Evolutionary conservation across 2,797 vertebrate genomes (phyloP).

Genomic region (Cryptoprocta ferox): DNA sequence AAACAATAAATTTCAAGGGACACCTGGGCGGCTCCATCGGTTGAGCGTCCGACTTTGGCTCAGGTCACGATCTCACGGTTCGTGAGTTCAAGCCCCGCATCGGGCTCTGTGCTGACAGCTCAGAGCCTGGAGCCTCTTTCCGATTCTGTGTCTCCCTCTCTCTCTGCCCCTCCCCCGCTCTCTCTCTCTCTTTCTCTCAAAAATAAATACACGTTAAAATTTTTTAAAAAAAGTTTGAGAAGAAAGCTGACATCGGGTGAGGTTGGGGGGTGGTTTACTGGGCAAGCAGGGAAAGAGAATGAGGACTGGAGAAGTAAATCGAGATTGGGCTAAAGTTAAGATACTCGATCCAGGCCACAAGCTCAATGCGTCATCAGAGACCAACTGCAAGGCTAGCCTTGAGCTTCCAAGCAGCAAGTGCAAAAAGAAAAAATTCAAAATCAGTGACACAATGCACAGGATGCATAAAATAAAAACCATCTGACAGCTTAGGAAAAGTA

Average conservation of each 20-base stretch:
- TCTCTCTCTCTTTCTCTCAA: too few species aligned
- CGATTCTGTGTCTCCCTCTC: too few species aligned
- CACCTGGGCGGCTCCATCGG: too few species aligned
- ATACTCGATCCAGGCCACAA: neutral
- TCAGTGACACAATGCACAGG: neutral
- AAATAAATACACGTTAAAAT: too few species aligned
- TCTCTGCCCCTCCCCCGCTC: too few species aligned
- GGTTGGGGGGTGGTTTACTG: neutral
- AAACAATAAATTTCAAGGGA: neutral
- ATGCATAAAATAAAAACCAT: neutral
- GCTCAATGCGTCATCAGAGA: neutral
- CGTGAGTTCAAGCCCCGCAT: too few species aligned
- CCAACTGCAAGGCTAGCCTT: neutral
- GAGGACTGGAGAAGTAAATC: neutral
- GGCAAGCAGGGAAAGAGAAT: neutral
- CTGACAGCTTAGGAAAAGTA: neutral
- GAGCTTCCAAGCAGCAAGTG: slow-evolving; percentile 20
- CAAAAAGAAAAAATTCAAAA: slow-evolving; percentile 9
- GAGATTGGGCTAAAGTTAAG: neutral
- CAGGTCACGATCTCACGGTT: too few species aligned
- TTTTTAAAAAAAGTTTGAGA: neutral
- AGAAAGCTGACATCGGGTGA: neutral
- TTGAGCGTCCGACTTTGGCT: too few species aligned
- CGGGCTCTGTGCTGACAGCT: too few species aligned
- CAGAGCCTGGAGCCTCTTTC: too few species aligned